Conservation (phyloP, 2,113 vertebrate species). For the Penelope pileata region DNA sequence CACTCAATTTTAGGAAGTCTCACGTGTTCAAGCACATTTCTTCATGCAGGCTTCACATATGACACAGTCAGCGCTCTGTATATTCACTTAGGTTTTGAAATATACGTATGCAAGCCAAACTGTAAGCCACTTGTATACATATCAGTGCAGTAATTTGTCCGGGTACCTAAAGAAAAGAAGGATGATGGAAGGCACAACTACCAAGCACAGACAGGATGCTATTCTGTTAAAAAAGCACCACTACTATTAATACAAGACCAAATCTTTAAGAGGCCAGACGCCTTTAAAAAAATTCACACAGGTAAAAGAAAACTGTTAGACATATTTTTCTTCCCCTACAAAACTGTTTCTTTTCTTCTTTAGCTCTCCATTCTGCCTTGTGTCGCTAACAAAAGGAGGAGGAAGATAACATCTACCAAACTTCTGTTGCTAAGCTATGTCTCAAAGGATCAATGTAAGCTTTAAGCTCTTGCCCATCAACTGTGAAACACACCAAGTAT, state of each 20-base stretch:
- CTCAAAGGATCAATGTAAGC: not conserved
- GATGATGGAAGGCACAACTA: accelerated
- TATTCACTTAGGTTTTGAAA: not conserved
- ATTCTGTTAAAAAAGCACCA: not conserved
- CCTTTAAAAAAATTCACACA: not conserved
- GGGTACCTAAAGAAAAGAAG: not conserved
- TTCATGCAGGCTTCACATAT: not conserved
- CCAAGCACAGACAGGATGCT: not conserved
- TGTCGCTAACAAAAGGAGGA: not conserved
- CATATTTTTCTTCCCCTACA: not conserved
- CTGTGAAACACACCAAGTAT: not conserved
- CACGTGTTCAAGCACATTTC: not conserved
- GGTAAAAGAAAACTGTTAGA: not conserved
- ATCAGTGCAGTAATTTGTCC: not conserved
- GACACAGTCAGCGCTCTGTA: not conserved
- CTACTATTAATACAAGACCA: not conserved
- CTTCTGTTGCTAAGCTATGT: not conserved
- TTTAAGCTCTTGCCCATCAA: not conserved
- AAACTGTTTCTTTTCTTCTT: not conserved
- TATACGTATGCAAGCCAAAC: not conserved
- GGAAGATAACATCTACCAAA: not conserved
- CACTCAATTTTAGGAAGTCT: not conserved
- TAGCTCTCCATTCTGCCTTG: not conserved
- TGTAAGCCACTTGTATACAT: not conserved
- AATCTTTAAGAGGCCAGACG: not conserved